Evolutionary conservation across 2,113 vertebrate genomes (phyloP).

Genomic region (Cyanoliseus patagonus): DNA sequence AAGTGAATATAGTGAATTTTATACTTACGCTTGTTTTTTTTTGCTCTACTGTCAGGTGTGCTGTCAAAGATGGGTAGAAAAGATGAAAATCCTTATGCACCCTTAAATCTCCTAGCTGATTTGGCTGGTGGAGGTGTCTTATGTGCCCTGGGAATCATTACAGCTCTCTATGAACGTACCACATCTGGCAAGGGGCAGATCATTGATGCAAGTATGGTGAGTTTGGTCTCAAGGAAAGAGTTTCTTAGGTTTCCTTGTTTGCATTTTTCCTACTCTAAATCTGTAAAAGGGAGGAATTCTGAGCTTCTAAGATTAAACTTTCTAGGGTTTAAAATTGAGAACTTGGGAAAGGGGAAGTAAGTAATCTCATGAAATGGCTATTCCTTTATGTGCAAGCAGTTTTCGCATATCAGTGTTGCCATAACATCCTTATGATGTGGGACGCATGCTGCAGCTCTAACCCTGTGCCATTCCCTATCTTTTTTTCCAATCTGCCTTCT

Average conservation of each 20-base stretch:
- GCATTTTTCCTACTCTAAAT: background rate
- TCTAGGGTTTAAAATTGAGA: background rate
- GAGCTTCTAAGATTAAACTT: background rate
- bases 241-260: background rate
- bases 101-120: slow-evolving; percentile 91
- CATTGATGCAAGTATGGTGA: slow-evolving; percentile 93
- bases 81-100: slow-evolving; percentile 84
- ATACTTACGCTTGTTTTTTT: background rate
- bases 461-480: background rate
- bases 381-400: background rate
- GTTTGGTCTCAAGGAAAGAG: background rate
- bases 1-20: background rate
- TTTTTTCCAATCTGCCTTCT: background rate
- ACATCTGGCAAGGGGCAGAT: slow-evolving; percentile 90
- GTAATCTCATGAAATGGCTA: background rate
- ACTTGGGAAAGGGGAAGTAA: background rate
- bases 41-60: slow-evolving; percentile 77
- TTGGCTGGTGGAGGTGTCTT: slow-evolving; percentile 89
- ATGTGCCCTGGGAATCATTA: slow-evolving; percentile 87
- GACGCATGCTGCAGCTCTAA: background rate
- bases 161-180: slow-evolving; percentile 87
- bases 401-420: background rate
- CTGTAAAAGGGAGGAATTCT: background rate
- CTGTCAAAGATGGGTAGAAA: slow-evolving; percentile 87
- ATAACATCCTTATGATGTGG: background rate